phyloP scores from a whole-genome alignment of 2,113 vertebrate species.

The Lichenostomus cassidix region DNA sequence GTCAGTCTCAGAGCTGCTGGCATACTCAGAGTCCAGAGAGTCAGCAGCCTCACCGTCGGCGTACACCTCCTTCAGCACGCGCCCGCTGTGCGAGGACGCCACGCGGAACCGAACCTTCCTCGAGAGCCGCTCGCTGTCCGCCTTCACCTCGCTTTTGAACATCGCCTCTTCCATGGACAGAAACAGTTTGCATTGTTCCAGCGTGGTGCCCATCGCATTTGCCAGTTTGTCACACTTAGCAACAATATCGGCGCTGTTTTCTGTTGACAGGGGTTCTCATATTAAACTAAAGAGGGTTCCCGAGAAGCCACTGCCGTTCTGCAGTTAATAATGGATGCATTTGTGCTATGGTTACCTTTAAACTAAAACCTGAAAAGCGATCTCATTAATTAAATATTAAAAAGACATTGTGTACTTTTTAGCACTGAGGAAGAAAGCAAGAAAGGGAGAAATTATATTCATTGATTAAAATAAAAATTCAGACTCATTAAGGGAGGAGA shows the following conservation, averaged over 20 bases:
- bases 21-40: constrained; percentile 89
- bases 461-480: background rate
- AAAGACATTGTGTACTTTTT: constrained; percentile 69
- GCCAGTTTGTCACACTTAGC: constrained; percentile 61
- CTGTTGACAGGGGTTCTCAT: constrained; percentile 63
- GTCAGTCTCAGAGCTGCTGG: constrained; percentile 86
- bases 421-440: background rate
- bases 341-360: constrained; percentile 92
- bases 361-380: constrained; percentile 88
- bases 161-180: constrained; percentile 73
- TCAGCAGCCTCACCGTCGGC: constrained; percentile 82
- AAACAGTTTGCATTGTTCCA: constrained; percentile 79
- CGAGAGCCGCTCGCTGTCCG: constrained; percentile 73
- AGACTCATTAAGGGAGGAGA: background rate
- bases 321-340: constrained; percentile 89
- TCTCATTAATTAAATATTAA: constrained; percentile 84
- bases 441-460: background rate
- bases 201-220: background rate
- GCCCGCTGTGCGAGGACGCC: constrained; percentile 90
- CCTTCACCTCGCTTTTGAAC: constrained; percentile 67
- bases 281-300: constrained; percentile 67
- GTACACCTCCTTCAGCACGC: constrained; percentile 93
- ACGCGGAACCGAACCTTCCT: constrained; percentile 94
- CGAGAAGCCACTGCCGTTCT: constrained; percentile 70
- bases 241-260: constrained; percentile 50